These are phyloP conservation scores for Rhombomys opimus DNA, from an alignment of 2,113 vertebrate species.

Conservation along the genomic window DNA sequence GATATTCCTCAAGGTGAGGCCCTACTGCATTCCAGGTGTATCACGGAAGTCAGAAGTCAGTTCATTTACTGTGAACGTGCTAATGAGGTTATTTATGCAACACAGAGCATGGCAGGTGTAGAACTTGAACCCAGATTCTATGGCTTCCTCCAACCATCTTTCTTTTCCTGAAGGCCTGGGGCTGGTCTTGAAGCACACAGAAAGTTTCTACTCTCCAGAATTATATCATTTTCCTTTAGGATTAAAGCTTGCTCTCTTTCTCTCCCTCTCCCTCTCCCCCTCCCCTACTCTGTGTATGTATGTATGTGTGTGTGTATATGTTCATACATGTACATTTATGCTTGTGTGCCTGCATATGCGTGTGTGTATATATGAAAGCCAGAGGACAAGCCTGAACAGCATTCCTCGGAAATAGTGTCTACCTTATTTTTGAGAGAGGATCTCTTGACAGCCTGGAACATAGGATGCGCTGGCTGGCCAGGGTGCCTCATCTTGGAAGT, in stretches of 20 bases:
- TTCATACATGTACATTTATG: not conserved
- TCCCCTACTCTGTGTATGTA: not conserved
- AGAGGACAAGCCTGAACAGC: not conserved
- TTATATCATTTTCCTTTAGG: not conserved
- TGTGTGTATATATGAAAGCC: not conserved
- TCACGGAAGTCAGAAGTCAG: not conserved
- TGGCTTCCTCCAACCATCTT: not conserved
- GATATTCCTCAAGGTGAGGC: conserved; percentile 22
- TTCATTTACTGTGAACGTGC: conserved; percentile 21
- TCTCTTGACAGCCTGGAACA: not conserved
- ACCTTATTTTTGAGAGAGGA: not conserved
- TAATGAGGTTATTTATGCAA: conserved; percentile 14
- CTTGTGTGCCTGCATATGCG: not conserved
- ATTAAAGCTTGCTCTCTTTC: not conserved
- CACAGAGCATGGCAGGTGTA: not conserved
- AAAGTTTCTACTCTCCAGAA: not conserved
- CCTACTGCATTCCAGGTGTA: not conserved
- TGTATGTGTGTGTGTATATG: not conserved
- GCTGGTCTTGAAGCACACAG: not conserved
- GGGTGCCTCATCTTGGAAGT: too few species aligned
- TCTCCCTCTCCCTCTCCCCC: too few species aligned
- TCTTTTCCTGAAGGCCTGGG: not conserved
- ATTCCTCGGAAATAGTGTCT: not conserved
- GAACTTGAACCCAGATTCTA: conserved; percentile 26
- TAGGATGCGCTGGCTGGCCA: too few species aligned